Base-by-base conservation (phyloP, 2,113 vertebrate genomes). In the Planiliza haematocheilus region DNA sequence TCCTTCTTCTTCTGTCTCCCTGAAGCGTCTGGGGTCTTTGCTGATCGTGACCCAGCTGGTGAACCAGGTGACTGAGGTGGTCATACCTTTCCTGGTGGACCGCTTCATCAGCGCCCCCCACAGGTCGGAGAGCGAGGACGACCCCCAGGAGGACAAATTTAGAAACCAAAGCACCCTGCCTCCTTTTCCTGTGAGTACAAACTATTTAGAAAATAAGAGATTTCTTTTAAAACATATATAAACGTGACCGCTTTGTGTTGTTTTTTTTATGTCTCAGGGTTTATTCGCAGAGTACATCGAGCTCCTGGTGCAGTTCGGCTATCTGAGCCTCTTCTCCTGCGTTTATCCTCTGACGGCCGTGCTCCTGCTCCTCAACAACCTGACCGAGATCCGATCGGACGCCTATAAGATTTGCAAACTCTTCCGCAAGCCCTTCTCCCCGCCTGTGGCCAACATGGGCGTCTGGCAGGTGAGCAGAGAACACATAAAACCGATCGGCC, bases 241-340 rank as follows among this genome's bases (percentile, higher is more conserved):
- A 46, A 37, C 6, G 16, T 73, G 20, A 82, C 64, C 11, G 3
- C 3, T 10, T 18, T 36, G 20, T 86, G 10, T 84, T 56, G 70
- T 75, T n/a, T n/a, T n/a, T n/a, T n/a, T n/a, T n/a, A 30, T 5
- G 4, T 70, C 53, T 16, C 70, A 95, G 94, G 94, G 94, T 17
- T 85, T 95, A 73, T 95, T 95, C 84, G 85, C 85, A 2, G 94
- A 95, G 42, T 95, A 95, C 88, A 94, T 95, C 2, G 94, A 95
- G 84, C 90, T 95, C 56, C 90, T 95, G 86, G 94, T 95, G 76
- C 94, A 95, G 89, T 95, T 94, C 84, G 94, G 94, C 20, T 95
- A 95, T 63, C 74, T 95, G 88, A 95, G 94, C 76, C 93, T 95
- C 10, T 95, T 95, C 88, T 95, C 94, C 18, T 95, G 93, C 12